Conservation (phyloP, 2,113 vertebrate genomes). For the Trogon melanurus region DNA sequence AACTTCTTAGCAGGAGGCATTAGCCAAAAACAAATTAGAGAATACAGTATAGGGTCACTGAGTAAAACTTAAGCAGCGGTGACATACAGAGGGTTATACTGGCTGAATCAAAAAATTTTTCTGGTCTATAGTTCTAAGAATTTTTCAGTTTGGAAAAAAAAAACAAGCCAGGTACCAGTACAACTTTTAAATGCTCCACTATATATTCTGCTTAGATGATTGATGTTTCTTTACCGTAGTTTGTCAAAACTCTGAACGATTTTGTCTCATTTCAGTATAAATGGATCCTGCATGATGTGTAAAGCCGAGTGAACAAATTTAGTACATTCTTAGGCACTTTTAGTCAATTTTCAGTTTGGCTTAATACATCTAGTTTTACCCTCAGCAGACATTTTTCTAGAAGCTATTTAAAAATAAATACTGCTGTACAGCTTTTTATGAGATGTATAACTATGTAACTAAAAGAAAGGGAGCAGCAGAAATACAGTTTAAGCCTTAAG, state of each 20-base stretch:
- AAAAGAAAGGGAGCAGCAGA: not conserved
- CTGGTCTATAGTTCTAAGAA: not conserved
- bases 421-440: not conserved
- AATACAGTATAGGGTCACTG: not conserved
- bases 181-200: not conserved
- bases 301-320: not conserved
- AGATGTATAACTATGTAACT: not conserved
- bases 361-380: not conserved
- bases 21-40: not conserved
- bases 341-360: not conserved
- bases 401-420: not conserved
- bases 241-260: not conserved
- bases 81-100: not conserved
- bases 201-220: not conserved
- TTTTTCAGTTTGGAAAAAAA: not conserved
- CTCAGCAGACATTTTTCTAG: not conserved
- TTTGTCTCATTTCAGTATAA: not conserved
- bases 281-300: not conserved
- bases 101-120: not conserved
- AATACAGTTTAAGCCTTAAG: not conserved
- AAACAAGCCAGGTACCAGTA: not conserved
- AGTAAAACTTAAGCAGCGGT: not conserved
- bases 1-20: not conserved
- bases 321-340: not conserved
- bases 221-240: not conserved